These are phyloP conservation scores for Turnix velox DNA, from an alignment of 2,113 vertebrate genomes.

Conservation along the genomic window DNA sequence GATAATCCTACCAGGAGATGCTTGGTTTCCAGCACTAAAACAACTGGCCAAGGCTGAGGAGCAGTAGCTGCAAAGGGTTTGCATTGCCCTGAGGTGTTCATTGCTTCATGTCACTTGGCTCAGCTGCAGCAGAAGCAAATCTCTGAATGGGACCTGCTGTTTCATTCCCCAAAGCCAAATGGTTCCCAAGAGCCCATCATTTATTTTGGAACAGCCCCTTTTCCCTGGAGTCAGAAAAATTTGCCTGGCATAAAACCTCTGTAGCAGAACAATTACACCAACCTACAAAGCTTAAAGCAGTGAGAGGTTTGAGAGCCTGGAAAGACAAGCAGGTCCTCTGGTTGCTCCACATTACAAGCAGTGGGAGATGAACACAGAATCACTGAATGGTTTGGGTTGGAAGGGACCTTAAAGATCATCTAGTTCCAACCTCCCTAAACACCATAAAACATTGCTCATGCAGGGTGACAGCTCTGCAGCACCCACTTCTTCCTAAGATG, in stretches of 20 bases:
- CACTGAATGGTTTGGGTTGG: too few species aligned
- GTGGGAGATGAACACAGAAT: neutral
- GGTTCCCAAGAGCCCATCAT: neutral
- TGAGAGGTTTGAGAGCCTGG: neutral
- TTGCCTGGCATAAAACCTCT: neutral
- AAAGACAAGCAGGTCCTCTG: neutral
- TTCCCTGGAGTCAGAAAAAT: neutral
- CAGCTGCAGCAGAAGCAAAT: neutral
- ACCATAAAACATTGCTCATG: accelerated
- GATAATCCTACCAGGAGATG: neutral
- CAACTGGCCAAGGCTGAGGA: neutral
- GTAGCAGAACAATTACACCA: neutral
- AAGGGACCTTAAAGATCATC: too few species aligned
- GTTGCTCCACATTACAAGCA: neutral
- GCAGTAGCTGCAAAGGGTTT: neutral
- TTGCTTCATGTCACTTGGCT: accelerated
- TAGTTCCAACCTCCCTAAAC: too few species aligned
- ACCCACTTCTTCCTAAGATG: neutral
- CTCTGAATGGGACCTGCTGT: neutral
- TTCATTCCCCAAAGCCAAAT: neutral
- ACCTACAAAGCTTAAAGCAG: neutral
- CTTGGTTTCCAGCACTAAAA: neutral
- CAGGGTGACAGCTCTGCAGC: accelerated
- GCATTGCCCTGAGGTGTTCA: neutral
- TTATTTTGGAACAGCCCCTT: neutral